Percentiles rank a stretch among this genome's conserved stretches.
Evolutionary conservation across 1,140 invertebrate genomes (phyloP).

Genomic region (Coenobita brevimanus): DNA sequence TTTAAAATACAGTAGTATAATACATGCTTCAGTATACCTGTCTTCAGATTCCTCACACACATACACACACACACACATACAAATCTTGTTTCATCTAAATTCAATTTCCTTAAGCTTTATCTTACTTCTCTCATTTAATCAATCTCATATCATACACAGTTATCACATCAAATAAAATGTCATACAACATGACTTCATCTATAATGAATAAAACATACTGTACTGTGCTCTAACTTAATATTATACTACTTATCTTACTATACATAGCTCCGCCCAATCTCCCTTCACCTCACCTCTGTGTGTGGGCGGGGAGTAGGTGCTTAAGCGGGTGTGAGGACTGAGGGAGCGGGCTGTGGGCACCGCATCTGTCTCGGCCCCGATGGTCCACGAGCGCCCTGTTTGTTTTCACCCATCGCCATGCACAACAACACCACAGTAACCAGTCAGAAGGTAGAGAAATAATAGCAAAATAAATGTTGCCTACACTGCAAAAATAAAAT

Average conservation of each 20-base stretch:
- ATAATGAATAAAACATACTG: neutral
- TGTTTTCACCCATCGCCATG: constrained; percentile 7
- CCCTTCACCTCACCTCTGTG: constrained; percentile 37
- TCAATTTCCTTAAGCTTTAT: too few species aligned
- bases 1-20: too few species aligned
- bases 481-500: too few species aligned
- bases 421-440: constrained; percentile 49
- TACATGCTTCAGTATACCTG: too few species aligned
- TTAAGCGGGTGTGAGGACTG: constrained; percentile 38
- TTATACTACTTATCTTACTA: too few species aligned
- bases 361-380: constrained; percentile 41
- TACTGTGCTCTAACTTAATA: neutral
- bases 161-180: neutral
- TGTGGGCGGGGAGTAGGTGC: constrained; percentile 47
- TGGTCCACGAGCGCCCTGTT: constrained; percentile 62
- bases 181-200: neutral
- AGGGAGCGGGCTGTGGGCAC: constrained; percentile 25
- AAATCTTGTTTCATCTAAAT: too few species aligned
- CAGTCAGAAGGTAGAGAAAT: constrained; percentile 42
- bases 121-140: too few species aligned
- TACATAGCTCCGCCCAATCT: too few species aligned
- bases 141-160: neutral
- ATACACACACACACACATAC: too few species aligned
- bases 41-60: too few species aligned
- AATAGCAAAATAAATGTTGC: neutral